Evolutionary conservation across 2,888 invertebrate species (phyloP).

Genomic region (Cremastinae sp.): DNA sequence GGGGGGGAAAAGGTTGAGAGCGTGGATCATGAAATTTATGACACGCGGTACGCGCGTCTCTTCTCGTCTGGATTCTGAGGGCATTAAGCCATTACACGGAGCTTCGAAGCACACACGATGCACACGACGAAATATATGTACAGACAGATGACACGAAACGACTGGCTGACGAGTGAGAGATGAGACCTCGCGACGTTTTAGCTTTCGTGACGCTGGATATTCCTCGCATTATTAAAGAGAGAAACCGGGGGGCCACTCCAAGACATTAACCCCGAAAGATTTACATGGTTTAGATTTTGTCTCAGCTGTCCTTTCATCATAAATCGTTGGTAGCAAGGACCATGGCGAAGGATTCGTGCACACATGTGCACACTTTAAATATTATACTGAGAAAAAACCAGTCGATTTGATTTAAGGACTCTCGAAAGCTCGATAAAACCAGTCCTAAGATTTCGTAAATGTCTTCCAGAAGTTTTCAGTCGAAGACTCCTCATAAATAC

Average conservation of each 20-base stretch:
- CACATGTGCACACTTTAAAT: constrained; percentile 6
- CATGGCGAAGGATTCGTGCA: constrained; percentile 39
- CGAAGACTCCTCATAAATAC: too few relatives aligned
- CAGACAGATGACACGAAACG: constrained; percentile 23
- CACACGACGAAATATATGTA: constrained; percentile 38
- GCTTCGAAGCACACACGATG: constrained; percentile 18
- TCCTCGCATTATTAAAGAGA: constrained; percentile 40
- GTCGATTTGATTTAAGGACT: constrained; percentile 26
- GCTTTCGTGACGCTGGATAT: constrained; percentile 35
- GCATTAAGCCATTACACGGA: constrained; percentile 53
- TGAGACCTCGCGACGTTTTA: constrained; percentile 40
- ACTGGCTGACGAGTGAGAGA: constrained; percentile 51
- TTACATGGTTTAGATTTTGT: constrained; percentile 61
- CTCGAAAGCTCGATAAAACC: constrained; percentile 4
- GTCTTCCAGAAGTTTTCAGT: not conserved
- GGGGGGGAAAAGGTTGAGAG: not conserved
- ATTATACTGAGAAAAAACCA: constrained; percentile 26
- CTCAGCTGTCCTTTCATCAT: constrained; percentile 63
- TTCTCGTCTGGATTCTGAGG: constrained; percentile 43
- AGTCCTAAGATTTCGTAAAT: not conserved
- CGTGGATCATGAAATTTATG: constrained; percentile 51
- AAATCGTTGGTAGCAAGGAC: constrained; percentile 58
- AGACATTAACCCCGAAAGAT: constrained; percentile 61
- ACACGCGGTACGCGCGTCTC: constrained; percentile 51
- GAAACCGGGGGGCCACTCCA: constrained; percentile 30